Percentiles rank a stretch among this genome's conserved stretches.
phyloP scores from a whole-genome alignment of 2,888 invertebrate genomes.

The Gerris lacustris region DNA sequence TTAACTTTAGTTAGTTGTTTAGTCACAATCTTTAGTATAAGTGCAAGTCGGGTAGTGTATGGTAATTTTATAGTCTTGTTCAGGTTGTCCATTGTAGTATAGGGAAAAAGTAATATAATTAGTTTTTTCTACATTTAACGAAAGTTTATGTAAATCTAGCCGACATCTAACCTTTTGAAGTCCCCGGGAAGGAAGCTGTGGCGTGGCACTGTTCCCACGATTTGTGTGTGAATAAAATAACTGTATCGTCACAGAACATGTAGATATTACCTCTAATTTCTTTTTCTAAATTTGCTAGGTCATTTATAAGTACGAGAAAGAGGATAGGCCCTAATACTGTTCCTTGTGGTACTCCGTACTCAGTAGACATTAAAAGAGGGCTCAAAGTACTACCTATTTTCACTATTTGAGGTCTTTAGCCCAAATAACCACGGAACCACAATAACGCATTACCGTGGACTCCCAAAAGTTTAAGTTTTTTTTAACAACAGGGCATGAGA shows the following conservation, averaged over 20 bases:
- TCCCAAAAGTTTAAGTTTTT: not conserved
- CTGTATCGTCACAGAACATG: conserved; percentile 16
- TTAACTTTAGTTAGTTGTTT: not conserved
- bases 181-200: conserved; percentile 9
- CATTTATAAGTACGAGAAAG: conserved; percentile 14
- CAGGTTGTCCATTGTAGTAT: not conserved
- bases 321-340: conserved; percentile 16
- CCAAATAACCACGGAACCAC: conserved; percentile 11
- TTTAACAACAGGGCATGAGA: conserved; percentile 11
- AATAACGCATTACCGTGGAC: conserved; percentile 8
- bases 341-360: conserved; percentile 16
- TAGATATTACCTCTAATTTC: not conserved
- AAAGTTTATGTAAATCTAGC: conserved; percentile 10
- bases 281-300: conserved; percentile 7
- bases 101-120: conserved; percentile 12
- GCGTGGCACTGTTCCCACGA: conserved; percentile 8
- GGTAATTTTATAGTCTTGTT: not conserved
- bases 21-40: not conserved
- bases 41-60: conserved; percentile 7
- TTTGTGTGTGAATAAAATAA: conserved; percentile 4
- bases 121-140: conserved; percentile 11
- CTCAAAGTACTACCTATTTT: conserved; percentile 7
- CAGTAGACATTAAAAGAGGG: not conserved
- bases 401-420: conserved; percentile 10
- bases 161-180: not conserved